Conservation (phyloP, 2,113 vertebrate genomes). For the Sclerurus mexicanus region DNA sequence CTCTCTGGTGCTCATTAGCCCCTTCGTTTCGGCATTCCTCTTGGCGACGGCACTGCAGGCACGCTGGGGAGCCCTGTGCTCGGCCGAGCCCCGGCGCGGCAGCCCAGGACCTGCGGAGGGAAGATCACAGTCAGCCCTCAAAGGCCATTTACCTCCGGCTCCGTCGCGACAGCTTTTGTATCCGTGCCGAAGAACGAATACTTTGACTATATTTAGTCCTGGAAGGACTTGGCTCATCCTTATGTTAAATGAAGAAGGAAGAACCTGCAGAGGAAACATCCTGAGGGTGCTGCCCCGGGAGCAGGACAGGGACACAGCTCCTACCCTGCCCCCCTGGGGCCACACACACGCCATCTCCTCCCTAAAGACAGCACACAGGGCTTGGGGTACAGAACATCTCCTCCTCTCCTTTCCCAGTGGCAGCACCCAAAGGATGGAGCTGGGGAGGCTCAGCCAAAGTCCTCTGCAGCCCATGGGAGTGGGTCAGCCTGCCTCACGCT, state of each 20-base stretch:
- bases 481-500: accelerated
- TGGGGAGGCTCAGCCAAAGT: not conserved
- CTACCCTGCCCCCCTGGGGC: accelerated
- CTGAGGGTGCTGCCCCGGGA: not conserved
- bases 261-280: constrained; percentile 3
- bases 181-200: constrained; percentile 3
- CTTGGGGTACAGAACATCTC: accelerated
- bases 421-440: not conserved
- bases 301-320: accelerated
- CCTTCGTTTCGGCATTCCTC: constrained; percentile 33
- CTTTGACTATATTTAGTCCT: constrained; percentile 68
- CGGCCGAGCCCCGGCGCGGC: not conserved
- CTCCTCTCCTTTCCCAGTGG: not conserved
- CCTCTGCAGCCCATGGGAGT: accelerated
- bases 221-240: not conserved
- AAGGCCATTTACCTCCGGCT: constrained; percentile 19
- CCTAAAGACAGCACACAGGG: accelerated
- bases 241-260: not conserved
- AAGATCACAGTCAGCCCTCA: constrained; percentile 50
- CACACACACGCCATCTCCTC: not conserved
- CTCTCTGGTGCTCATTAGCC: constrained; percentile 55
- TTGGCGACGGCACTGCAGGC: not conserved
- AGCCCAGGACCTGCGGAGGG: not conserved
- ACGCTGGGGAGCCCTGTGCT: not conserved
- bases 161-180: constrained; percentile 4